Base-by-base conservation (phyloP, 1,140 invertebrate genomes). In the Arctopsyche grandis region DNA sequence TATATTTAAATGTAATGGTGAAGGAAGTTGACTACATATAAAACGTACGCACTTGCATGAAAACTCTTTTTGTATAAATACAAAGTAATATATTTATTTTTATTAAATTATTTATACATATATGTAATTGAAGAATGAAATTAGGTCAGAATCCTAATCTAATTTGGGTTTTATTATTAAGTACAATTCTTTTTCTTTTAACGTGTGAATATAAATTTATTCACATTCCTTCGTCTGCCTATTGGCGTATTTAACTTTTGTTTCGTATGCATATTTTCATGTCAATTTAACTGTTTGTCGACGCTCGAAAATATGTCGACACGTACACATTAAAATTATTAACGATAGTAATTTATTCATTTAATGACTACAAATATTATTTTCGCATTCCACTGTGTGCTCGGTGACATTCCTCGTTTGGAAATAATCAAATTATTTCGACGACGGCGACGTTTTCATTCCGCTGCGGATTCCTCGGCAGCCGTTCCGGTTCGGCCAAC, bases 61-160 rank as follows among this genome's bases (percentile, higher is more conserved):
- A 14, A 14, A 52, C 16, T 52, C 12, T 52, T 14, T 52, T 14
- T 52, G 48, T 14, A 52, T 52, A 52, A 52, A 16, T 52, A 14
- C 16, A 52, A 52, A 52, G 48, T 52, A 52, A 52, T 52, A 52
- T 52, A 52, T 52, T 52, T 52, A 52, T 52, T 52, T 52, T 52
- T 52, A 52, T 14, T 52, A 52, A 52, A 52, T 52, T 52, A 52
- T 52, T 52, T 52, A 52, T 52, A 52, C 7, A 38, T 38, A 38
- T 38, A n/a, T n/a, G n/a, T 38, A 38, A 38, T 4, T 38, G 29
- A 38, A 38, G 7, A 38, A 38, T 4, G 29, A 38, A 38, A 38
- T 4, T 38, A 3, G 12, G 48, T 3, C 16, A 52, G 12, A 52
- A 38, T 38, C 29, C 7, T 38, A 4, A 10, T 52, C 10, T 52